These are phyloP conservation scores for Drosophila acutilabella DNA, from an alignment of 2,888 invertebrate species.

Conservation along the genomic window DNA sequence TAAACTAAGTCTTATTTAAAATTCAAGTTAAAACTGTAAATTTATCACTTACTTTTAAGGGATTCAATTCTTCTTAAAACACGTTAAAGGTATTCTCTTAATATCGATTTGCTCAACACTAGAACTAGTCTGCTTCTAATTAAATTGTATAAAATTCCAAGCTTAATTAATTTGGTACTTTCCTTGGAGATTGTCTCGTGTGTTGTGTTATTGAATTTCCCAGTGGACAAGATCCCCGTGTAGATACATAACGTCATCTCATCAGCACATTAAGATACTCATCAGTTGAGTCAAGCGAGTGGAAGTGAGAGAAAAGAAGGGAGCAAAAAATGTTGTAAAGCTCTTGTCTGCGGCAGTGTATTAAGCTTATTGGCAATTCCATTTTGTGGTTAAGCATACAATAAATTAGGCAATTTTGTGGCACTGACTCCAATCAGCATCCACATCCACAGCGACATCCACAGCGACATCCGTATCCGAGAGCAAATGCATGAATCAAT, in stretches of 20 bases:
- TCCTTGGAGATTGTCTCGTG: neutral
- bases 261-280: constrained; percentile 10
- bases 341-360: constrained; percentile 28
- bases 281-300: neutral
- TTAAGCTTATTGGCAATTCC: constrained; percentile 41
- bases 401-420: constrained; percentile 67
- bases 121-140: neutral
- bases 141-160: neutral
- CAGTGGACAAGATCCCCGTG: neutral
- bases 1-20: too few relatives aligned
- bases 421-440: constrained; percentile 35
- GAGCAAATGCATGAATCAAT: constrained; percentile 60
- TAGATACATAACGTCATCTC: neutral
- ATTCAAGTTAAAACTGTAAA: too few relatives aligned
- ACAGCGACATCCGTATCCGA: constrained; percentile 6
- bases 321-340: constrained; percentile 5
- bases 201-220: neutral
- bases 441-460: neutral
- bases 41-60: too few relatives aligned
- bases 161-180: neutral
- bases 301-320: neutral
- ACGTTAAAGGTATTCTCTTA: too few relatives aligned
- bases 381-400: constrained; percentile 57
- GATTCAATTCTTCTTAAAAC: too few relatives aligned
- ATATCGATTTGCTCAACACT: too few relatives aligned